Evolutionary conservation across 2,797 vertebrate species (phyloP), one percentile per base, ranked within the genome.

Genomic region (Tiaroga cobitis): DNA sequence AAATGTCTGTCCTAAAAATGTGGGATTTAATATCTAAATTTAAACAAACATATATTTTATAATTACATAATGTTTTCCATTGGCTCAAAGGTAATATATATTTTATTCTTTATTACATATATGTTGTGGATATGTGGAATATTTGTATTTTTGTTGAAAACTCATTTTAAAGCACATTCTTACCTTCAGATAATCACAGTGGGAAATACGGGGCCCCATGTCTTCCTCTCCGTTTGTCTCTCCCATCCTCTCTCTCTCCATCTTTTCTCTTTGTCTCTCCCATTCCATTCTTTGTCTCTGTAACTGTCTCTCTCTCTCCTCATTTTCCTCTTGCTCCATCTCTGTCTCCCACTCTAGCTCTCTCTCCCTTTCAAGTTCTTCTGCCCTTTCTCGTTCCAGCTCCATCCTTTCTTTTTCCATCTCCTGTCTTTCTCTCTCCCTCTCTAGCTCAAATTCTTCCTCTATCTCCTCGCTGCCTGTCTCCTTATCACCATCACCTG

Each of bases 181-280:
- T 89, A 96, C 95, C 93, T 96, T 96, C 0, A 95, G 89, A 73
- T 91, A 74, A 63, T 91, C 93, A 88, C 94, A 94, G 76, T 94
- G 89, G 67, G 90, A 86, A 83, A 90, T 86, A 11, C 41, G 81
- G 6, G 72, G 78, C 54, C 43, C 81, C 26, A 51, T 59, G 72
- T 90, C 89, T 3, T 89, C 81, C 54, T 88, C 87, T 89, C 86
- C 90, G 83, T 80, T 88, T 37, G 74, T 29, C 21, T 63, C 89
- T 79, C 72, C 91, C 87, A 79, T 88, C 76, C 89, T 84, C 68
- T 82, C 90, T 86, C 86, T 93, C 87, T 89, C 78, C 86, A 86
- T 93, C 74, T 90, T 68, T 9, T 93, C 91, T 29, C 86, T 87
- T 69, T 90, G 81, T 76, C 86, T 83, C 85, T 91, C 89, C 83